phyloP scores from a whole-genome alignment of 2,797 vertebrate species.

The Otolemur crassicaudatus region DNA sequence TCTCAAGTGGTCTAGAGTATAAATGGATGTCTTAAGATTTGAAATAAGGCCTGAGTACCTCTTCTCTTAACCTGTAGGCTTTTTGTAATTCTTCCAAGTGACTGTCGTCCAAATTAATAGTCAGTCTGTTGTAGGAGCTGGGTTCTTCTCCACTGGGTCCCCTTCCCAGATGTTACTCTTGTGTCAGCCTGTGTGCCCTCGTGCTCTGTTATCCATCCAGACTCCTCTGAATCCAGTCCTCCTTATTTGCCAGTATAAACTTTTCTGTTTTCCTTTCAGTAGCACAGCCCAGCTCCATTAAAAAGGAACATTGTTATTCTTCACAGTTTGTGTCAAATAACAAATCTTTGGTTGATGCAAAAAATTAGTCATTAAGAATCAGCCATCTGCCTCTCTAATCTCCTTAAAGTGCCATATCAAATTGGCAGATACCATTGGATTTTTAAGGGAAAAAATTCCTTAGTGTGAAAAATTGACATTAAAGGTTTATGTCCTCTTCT shows the following conservation, averaged over 20 bases:
- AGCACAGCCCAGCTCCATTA: constrained; percentile 28
- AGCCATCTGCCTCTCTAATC: constrained; percentile 82
- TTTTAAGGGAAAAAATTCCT: constrained; percentile 72
- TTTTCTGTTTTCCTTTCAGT: constrained; percentile 6
- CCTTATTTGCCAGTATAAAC: constrained; percentile 56
- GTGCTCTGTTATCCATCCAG: neutral
- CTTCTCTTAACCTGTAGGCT: neutral
- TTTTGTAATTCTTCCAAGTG: neutral
- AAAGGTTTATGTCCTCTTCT: constrained; percentile 80
- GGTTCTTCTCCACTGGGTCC: neutral
- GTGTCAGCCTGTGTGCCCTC: neutral
- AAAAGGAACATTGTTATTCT: constrained; percentile 69
- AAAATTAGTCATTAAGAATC: constrained; percentile 78
- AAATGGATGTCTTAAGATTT: neutral
- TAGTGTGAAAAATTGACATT: constrained; percentile 73
- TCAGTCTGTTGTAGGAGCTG: neutral
- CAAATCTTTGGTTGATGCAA: constrained; percentile 73
- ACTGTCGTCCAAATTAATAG: neutral
- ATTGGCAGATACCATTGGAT: constrained; percentile 72
- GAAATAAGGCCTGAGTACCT: neutral
- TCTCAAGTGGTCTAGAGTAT: neutral
- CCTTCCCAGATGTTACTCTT: neutral
- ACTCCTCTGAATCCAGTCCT: constrained; percentile 4
- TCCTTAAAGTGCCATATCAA: constrained; percentile 75
- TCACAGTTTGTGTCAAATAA: constrained; percentile 62